Base-by-base conservation (phyloP, 2,888 invertebrate species). In the Leptopilina syphax region DNA sequence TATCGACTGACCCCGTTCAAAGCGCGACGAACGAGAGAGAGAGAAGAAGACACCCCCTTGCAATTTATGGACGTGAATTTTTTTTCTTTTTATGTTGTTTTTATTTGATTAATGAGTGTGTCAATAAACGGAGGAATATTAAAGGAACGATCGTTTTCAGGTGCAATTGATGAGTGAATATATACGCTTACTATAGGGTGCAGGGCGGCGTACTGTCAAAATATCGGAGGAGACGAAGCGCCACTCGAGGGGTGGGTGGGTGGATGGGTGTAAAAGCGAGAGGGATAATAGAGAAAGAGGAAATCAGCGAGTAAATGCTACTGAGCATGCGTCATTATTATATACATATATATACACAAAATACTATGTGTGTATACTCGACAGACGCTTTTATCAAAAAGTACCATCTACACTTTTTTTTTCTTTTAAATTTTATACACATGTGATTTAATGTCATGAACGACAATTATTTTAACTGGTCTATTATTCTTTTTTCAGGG, bases 171-270 rank as follows among this genome's bases (percentile, higher is more conserved):
- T 13, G 24, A 66, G 47, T 34, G 65, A 10, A 12, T 8, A 44
- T 44, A 50, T 60, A 63, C 66, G 79, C 80, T 81, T 73, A 82
- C 83, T 79, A 50, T 50, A 78, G 84, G 81, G 87, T 87, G 84
- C 83, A 86, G 87, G 87, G 87, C 86, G 87, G 86, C 85, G 86
- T 85, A 88, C 88, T 88, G 88, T 88, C 88, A 87, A 88, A 88
- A 87, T 88, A 88, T 83, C 83, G 78, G 83, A 77, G 82, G 82
- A 82, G 78, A 79, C 79, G 77, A 81, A 79, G 66, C 80, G 77
- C 78, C n/a, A 54, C 57, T 73, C 13, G 57, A 34, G 73, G 73
- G 73, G 34, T 27, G 73, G n/a, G 73, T 54, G 73, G 34, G 73
- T 54, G 54, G 57, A n/a, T 41, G 73, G 70, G 73, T 73, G 73